These are phyloP conservation scores for Bhutanitis thaidina DNA, from an alignment of 2,888 invertebrate genomes.

Conservation along the genomic window DNA sequence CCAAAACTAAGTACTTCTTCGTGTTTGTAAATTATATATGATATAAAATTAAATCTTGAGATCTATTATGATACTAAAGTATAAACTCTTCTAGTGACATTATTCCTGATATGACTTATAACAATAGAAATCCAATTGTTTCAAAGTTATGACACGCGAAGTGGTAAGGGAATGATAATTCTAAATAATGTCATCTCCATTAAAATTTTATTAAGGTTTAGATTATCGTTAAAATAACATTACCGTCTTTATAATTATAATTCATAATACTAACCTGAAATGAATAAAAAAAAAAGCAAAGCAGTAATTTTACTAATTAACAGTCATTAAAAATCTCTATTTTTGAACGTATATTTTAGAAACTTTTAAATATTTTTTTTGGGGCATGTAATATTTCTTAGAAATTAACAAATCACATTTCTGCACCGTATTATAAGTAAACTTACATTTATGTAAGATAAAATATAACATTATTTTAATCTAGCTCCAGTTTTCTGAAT, in stretches of 20 bases:
- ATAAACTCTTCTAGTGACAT: too few species aligned
- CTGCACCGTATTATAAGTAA: background rate
- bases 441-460: background rate
- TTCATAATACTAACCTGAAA: constrained; percentile 9
- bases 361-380: background rate
- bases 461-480: constrained; percentile 64
- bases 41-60: constrained; percentile 13
- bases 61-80: constrained; percentile 6
- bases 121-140: too few species aligned
- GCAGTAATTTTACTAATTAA: too few species aligned
- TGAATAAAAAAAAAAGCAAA: background rate
- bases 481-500: constrained; percentile 91
- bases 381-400: background rate
- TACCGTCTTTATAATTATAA: too few species aligned
- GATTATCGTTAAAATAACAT: too few species aligned
- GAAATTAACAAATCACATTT: constrained; percentile 10
- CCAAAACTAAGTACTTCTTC: background rate
- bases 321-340: background rate
- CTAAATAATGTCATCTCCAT: background rate
- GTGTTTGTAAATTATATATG: too few species aligned
- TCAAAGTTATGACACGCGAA: too few species aligned
- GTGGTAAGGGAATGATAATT: background rate
- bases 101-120: too few species aligned
- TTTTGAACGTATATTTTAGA: background rate
- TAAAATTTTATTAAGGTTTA: too few species aligned